These are phyloP conservation scores for Shinisaurus crocodilurus DNA, from an alignment of 2,113 vertebrate species.

Conservation along the genomic window DNA sequence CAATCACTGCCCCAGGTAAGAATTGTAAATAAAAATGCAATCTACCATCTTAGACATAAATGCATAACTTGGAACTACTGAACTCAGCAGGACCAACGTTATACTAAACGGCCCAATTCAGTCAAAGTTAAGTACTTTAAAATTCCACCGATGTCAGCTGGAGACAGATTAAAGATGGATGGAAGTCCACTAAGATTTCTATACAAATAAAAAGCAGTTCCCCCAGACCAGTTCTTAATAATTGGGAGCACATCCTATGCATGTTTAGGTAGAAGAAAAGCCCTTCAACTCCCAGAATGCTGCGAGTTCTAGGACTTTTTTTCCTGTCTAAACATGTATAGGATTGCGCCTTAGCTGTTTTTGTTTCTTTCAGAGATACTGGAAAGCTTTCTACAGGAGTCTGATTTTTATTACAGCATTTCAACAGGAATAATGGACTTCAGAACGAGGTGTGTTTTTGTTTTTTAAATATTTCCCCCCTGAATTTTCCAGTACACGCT, in stretches of 20 bases:
- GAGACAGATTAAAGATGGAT: background rate
- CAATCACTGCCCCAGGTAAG: background rate
- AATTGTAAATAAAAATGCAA: background rate
- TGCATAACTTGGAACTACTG: background rate
- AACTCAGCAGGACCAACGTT: background rate
- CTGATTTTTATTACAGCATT: background rate
- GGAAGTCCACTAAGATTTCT: no score
- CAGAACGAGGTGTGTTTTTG: background rate
- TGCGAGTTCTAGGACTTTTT: no score
- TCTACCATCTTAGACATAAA: background rate
- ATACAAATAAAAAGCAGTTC: no score
- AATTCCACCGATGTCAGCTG: background rate
- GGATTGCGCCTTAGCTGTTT: background rate
- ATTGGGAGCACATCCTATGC: no score
- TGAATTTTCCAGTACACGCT: background rate
- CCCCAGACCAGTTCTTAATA: background rate
- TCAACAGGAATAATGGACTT: background rate
- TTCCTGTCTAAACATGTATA: no score
- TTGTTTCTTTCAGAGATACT: background rate
- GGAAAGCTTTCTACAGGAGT: background rate
- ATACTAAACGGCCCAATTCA: background rate
- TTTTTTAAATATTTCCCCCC: background rate
- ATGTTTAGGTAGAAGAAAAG: no score
- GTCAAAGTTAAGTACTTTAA: background rate
- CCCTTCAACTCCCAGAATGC: no score